Percentiles rank a stretch among this genome's conserved stretches.
Conservation (phyloP, 1,140 invertebrate species). For the Zaprionus nigranus region DNA sequence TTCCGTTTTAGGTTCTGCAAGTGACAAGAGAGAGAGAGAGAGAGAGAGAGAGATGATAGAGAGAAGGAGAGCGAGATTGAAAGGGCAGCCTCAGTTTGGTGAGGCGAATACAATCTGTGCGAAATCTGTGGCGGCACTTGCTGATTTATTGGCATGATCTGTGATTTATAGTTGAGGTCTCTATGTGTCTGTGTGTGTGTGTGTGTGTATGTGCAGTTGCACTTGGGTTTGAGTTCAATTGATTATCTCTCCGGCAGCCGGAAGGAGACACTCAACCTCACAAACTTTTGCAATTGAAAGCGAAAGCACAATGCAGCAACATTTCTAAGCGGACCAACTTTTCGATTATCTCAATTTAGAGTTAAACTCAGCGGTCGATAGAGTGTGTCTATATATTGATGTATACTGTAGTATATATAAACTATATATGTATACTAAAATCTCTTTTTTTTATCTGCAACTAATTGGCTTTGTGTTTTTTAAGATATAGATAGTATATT, state of each 20-base stretch:
- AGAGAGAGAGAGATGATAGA: slow-evolving; percentile 6
- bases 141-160: slow-evolving; percentile 70
- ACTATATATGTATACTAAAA: neutral
- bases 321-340: slow-evolving; percentile 1
- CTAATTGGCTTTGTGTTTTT: neutral
- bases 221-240: slow-evolving; percentile 24
- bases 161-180: slow-evolving; percentile 60
- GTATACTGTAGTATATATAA: too few species aligned
- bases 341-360: neutral
- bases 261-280: neutral
- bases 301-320: slow-evolving; percentile 1
- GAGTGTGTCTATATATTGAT: too few species aligned
- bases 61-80: slow-evolving; percentile 18
- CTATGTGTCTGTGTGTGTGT: neutral
- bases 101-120: slow-evolving; percentile 37
- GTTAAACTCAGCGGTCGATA: neutral
- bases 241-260: slow-evolving; percentile 6
- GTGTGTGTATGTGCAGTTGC: slow-evolving; percentile 12
- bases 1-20: slow-evolving; percentile 87
- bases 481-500: too few species aligned
- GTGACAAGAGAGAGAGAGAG: neutral
- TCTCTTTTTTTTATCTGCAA: neutral
- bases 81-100: slow-evolving; percentile 16
- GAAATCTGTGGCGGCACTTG: slow-evolving; percentile 47
- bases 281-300: slow-evolving; percentile 1